These are phyloP conservation scores for Hydrochoerus hydrochaeris DNA, from an alignment of 2,113 vertebrate genomes.

Conservation along the genomic window DNA sequence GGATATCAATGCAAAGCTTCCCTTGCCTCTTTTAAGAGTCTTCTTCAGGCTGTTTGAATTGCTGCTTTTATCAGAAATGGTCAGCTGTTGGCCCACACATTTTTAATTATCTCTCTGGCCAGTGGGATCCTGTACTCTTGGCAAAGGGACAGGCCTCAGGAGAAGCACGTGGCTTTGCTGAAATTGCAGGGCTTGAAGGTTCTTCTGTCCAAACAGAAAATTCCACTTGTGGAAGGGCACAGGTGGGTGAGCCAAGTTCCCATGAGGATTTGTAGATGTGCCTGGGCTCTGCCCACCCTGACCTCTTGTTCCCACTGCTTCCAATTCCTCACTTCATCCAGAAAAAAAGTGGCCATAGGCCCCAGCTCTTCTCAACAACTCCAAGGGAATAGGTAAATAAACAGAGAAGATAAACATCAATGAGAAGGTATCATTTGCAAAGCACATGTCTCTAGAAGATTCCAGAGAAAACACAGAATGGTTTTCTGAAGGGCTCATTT, in stretches of 20 bases:
- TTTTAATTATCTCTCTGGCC: not conserved
- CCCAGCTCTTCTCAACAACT: not conserved
- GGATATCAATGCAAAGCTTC: not conserved
- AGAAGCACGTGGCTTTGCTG: not conserved
- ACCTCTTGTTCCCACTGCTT: not conserved
- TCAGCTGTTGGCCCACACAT: not conserved
- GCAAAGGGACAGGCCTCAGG: not conserved
- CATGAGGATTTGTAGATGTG: not conserved
- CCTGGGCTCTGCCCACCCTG: not conserved
- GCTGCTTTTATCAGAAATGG: conserved; percentile 11
- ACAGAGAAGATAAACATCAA: conserved; percentile 5
- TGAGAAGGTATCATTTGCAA: not conserved
- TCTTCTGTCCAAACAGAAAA: not conserved
- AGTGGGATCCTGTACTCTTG: not conserved
- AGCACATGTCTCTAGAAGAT: not conserved
- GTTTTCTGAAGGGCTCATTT: not conserved
- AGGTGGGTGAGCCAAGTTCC: not conserved
- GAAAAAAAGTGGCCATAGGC: not conserved
- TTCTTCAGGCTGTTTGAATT: not conserved
- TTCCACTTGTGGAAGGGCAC: not conserved
- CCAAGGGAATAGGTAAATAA: conserved; percentile 54
- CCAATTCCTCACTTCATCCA: not conserved
- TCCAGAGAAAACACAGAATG: not conserved
- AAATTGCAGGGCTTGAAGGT: not conserved
- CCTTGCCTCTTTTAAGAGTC: conserved; percentile 8